Evolutionary conservation across 2,888 invertebrate species (phyloP), one percentile per base, ranked within the genome.

Genomic region (Cheilosia urbana): DNA sequence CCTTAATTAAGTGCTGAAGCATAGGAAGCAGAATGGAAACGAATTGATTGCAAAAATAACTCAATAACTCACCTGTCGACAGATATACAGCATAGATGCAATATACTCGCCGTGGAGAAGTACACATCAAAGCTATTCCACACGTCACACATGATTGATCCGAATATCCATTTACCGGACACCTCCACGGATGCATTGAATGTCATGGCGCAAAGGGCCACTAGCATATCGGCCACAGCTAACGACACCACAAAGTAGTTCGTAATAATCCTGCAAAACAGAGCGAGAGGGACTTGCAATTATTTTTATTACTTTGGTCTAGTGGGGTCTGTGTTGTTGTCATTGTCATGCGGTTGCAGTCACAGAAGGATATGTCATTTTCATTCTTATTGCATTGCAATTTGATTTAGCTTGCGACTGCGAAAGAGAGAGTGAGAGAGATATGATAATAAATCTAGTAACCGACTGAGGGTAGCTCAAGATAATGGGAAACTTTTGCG

Each of bases 241-340:
- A 98, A 93, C 68, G 97, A 98, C 89, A 98, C 98, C 88, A 98
- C 97, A 94, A 98, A 98, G 92, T 97, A 98, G 93, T 98, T 98
- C 65, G 98, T 98, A 90, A 98, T 96, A 87, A 97, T 97, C 58
- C 97, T 92, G 89, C 51, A 88, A 84, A 53, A 69, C 37, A 69
- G 37, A 83, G 27, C 62, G 34, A 13, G 37, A 15, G 11, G 15
- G 42, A 15, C 51, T 42, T 15, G 40, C 57, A 69, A 75, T 84
- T 75, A 75, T 80, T 80, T 71, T 75, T 79, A 69, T 73, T 24
- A 24, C 51, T 47, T 47, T 15, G 27, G 9, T 42, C 21, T 65
- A 57, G 11, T 63, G 15, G 15, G 21, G 24, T 11, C n/a, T 27
- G 37, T 75, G 58, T 42, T 55, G 27, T 49, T 57, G 24, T 45